phyloP scores from a whole-genome alignment of 2,888 invertebrate genomes.

The Leptopilina syphax region DNA sequence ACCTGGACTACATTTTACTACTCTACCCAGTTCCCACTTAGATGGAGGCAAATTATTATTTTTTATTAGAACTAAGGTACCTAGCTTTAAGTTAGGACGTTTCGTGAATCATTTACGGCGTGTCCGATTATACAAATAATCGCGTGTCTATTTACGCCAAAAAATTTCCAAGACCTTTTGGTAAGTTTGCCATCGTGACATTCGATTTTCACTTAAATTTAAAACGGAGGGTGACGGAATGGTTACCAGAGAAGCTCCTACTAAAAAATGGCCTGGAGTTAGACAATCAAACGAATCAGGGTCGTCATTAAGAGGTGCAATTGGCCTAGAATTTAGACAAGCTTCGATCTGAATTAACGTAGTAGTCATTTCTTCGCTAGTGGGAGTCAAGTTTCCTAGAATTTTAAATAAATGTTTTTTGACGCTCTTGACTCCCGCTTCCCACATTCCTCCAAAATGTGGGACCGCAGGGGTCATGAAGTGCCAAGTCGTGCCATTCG shows the following conservation, averaged over 20 bases:
- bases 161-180: neutral
- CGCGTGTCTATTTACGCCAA: neutral
- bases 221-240: neutral
- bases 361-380: constrained; percentile 30
- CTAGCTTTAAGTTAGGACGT: too few species aligned
- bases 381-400: neutral
- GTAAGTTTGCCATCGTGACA: neutral
- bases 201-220: neutral
- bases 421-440: constrained; percentile 10
- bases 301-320: constrained; percentile 1
- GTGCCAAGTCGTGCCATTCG: constrained; percentile 10
- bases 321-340: neutral
- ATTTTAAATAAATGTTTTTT: constrained; percentile 15
- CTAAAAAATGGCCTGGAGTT: neutral
- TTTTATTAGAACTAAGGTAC: too few species aligned
- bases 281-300: constrained; percentile 1
- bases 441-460: constrained; percentile 37
- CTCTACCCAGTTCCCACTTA: too few species aligned
- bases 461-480: constrained; percentile 30
- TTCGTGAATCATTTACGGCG: neutral
- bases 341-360: constrained; percentile 15
- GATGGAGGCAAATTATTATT: too few species aligned
- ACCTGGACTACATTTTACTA: too few species aligned
- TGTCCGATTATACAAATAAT: neutral
- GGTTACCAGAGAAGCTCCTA: neutral